A percentile compares a stretch with the other conserved stretches of the same genome.
These are phyloP conservation scores for Bucco capensis DNA, from an alignment of 2,113 vertebrate species.

Conservation along the genomic window DNA sequence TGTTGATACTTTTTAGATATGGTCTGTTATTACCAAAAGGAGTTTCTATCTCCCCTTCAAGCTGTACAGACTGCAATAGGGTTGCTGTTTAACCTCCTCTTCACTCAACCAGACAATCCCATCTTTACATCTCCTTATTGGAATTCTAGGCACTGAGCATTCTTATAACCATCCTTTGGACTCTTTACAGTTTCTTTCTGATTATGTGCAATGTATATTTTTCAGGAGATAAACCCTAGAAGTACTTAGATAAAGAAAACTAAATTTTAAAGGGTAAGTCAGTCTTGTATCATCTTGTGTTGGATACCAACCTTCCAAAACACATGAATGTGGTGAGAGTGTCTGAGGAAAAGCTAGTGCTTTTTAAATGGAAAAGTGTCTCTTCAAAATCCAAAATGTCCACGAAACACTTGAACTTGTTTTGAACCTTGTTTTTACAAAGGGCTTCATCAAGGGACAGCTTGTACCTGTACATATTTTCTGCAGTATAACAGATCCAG, in stretches of 20 bases:
- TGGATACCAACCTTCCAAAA: neutral
- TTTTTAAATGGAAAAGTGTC: neutral
- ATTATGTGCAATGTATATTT: neutral
- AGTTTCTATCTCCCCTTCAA: neutral
- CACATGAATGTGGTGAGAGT: neutral
- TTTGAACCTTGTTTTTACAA: neutral
- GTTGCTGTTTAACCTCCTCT: neutral
- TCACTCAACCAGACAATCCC: neutral
- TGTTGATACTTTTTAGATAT: neutral
- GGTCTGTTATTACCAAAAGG: neutral
- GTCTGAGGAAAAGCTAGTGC: neutral
- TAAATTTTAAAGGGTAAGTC: neutral
- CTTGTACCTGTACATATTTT: neutral
- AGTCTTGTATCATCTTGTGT: neutral
- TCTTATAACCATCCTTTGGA: neutral
- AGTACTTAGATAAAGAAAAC: neutral
- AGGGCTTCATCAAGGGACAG: neutral
- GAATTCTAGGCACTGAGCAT: neutral
- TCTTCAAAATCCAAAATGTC: neutral
- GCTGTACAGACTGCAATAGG: neutral
- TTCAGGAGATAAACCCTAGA: neutral
- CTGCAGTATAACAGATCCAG: neutral
- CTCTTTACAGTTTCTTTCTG: neutral
- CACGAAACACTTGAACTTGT: neutral
- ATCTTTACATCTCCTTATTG: neutral